Evolutionary conservation across 2,113 vertebrate species (phyloP), one percentile per base, ranked within the genome.

Genomic region (Siniperca chuatsi): DNA sequence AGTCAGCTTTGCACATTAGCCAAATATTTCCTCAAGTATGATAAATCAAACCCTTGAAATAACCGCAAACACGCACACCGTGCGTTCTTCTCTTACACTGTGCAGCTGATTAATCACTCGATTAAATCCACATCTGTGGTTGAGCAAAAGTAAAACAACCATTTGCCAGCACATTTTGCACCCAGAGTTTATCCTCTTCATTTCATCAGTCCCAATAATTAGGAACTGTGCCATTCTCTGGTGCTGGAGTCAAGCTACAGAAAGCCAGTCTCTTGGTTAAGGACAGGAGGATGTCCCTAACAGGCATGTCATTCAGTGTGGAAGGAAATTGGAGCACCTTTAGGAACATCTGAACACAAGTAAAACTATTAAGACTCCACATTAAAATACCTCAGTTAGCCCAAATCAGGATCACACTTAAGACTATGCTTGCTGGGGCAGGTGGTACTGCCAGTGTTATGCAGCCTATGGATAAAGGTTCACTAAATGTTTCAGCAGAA

Each of bases 51-150:
- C 54, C 29, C 60, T 57, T 62, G 40, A 29, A 52, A 46, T 40
- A 62, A 73, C 54, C 15, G 40, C 20, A 68, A 55, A 60, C 57
- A 37, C 1, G 8, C 33, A 37, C 48, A 60, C 5, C 4, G 4
- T 52, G 37, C 3, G 4, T 58, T 71, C 8, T 79, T 66, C 18
- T 55, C 20, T 58, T 52, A 37, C 68, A 46, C 10, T 2, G 12
- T 29, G 48, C 25, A 65, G 70, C 25, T 54, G 29, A 64, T 66
- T 37, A 85, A 57, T 50, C 44, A 29, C 33, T 79, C 1, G 2
- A 66, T 70, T 75, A 54, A 83, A 79, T 50, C 68, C 65, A 83
- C 71, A 73, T 85, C 48, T 67, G 71, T 20, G 37, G 44, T 57
- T 6, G 1, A 23, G 60, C 13, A n/a, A 60, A 70, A 64, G 61